Conservation (phyloP, 2,888 invertebrate genomes). For the Ectemnius cavifrons region DNA sequence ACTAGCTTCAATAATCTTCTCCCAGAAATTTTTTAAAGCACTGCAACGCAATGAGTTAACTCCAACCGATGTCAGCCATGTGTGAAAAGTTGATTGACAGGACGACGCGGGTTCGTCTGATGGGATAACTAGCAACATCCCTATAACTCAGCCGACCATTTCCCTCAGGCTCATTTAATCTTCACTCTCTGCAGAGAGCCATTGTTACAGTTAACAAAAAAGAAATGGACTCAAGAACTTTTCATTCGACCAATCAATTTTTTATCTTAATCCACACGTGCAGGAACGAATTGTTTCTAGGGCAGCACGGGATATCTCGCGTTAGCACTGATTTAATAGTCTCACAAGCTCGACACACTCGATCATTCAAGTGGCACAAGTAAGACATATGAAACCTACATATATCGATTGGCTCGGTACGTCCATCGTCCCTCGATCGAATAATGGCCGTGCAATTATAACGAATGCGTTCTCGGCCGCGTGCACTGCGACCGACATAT, state of each 20-base stretch:
- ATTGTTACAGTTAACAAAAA: no score
- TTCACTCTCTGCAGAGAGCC: no score
- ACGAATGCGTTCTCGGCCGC: constrained; percentile 48
- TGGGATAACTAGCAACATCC: constrained; percentile 73
- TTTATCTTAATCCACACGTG: constrained; percentile 28
- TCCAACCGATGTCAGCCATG: constrained; percentile 22
- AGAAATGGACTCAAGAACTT: no score
- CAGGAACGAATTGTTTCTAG: constrained; percentile 23
- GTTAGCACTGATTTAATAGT: constrained; percentile 48
- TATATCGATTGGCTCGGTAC: constrained; percentile 38
- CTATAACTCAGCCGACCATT: constrained; percentile 58
- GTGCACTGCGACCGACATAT: constrained; percentile 47
- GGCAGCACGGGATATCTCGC: constrained; percentile 20
- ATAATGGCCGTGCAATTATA: constrained; percentile 47
- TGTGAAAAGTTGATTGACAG: constrained; percentile 59
- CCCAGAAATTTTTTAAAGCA: no score
- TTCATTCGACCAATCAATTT: no score
- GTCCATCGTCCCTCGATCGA: constrained; percentile 27
- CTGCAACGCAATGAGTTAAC: no score
- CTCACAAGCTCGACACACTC: constrained; percentile 4
- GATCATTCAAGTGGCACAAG: constrained; percentile 13
- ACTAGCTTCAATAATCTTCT: no score
- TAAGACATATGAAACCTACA: constrained; percentile 13
- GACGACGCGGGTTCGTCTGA: constrained; percentile 56
- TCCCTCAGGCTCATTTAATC: no score